Evolutionary conservation across 2,888 invertebrate species (phyloP), one percentile per base, ranked within the genome.

Genomic region (Sarcophaga subvicina): DNA sequence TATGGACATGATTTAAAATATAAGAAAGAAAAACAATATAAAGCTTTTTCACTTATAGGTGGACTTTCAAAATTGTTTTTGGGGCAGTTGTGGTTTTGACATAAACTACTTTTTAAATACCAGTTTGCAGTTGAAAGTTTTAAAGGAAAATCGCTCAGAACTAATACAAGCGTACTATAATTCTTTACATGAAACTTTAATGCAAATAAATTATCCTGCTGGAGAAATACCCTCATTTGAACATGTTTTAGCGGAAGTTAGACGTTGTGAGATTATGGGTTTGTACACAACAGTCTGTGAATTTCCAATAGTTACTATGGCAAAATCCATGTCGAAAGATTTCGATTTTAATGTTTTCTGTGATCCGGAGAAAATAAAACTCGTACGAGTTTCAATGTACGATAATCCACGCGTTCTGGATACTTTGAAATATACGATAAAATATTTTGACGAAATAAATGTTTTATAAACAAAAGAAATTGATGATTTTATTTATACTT

Each of bases 31-130:
- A 37, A 10, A 37, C 37, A 37, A 37, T 37, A 10, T 37, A 10
- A 37, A 59, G 2, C 8, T 79, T 85, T 60, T 0, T 20, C 12
- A 64, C 12, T 47, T 75, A 22, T 11, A 91, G 91, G 90, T 93
- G 64, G 94, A 93, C 76, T 92, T 92, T 81, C 93, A 94, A 89
- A 90, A 91, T 83, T 88, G 90, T 49, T 91, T 89, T 37, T 89
- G 90, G 76, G 90, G 90, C 11, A 93, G 92, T 80, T 92, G 93
- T 3, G 93, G 92, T 0, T 88, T 91, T 5, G 93, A 93, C 88
- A 49, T 93, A 1, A 90, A 91, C 47, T 93, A 91, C 79, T 91
- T 93, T 27, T 89, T 93, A 6, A 88, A 91, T 27, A 93, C 93
- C 27, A 93, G 93, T 63, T 67, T 91, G 5, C 88, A 90, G 22